Conservation (phyloP, 2,888 invertebrate genomes). For the Eupithecia vulgata region DNA sequence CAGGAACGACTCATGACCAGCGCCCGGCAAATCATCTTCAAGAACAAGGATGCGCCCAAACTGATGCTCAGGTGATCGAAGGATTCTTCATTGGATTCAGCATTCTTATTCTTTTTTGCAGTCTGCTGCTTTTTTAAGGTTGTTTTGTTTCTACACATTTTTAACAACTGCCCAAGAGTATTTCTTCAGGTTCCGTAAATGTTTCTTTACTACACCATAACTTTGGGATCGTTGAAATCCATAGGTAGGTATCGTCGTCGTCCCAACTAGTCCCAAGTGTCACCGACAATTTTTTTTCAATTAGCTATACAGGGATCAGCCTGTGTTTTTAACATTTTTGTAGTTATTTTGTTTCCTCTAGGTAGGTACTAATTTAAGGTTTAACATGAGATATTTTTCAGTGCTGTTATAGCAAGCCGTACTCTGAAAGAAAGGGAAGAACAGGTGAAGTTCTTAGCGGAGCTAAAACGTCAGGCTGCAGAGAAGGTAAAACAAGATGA, state of each 20-base stretch:
- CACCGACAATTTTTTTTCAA: too few relatives aligned
- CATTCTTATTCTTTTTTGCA: not conserved
- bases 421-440: conserved; percentile 72
- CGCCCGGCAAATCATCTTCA: conserved; percentile 74
- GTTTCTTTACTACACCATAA: too few relatives aligned
- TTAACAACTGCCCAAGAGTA: too few relatives aligned
- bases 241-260: too few relatives aligned
- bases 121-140: too few relatives aligned
- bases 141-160: too few relatives aligned
- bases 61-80: conserved; percentile 65
- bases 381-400: conserved; percentile 38
- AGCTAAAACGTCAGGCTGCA: conserved; percentile 58
- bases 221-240: too few relatives aligned
- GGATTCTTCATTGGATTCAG: too few relatives aligned
- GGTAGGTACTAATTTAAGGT: not conserved
- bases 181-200: too few relatives aligned
- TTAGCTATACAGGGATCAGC: too few relatives aligned
- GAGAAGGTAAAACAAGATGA: conserved; percentile 64
- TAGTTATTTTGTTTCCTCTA: not conserved
- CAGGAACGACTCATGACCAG: conserved; percentile 69
- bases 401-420: conserved; percentile 76
- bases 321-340: too few relatives aligned
- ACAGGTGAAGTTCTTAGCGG: conserved; percentile 68
- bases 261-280: too few relatives aligned
- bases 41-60: conserved; percentile 78